phyloP scores from a whole-genome alignment of 2,888 invertebrate species.

The Phorcus lineatus region DNA sequence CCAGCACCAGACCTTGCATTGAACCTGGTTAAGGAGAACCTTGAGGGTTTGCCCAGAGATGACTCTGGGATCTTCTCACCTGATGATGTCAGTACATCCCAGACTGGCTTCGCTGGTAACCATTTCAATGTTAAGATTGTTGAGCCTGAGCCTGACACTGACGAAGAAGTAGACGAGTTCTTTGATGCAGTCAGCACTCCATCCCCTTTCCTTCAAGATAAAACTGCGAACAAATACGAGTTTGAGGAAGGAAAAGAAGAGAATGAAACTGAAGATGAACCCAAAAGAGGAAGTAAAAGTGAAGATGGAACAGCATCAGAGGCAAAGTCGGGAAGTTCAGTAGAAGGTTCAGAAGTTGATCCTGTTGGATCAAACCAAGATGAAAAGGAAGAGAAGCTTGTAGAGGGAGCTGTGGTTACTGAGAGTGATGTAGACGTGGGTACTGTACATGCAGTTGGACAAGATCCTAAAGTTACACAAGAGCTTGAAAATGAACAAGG shows the following conservation, averaged over 20 bases:
- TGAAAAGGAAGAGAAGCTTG: neutral
- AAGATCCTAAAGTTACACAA: neutral
- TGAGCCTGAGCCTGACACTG: neutral
- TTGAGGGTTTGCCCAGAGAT: neutral
- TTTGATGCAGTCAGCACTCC: constrained; percentile 40
- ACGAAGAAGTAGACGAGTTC: constrained; percentile 36
- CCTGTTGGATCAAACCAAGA: neutral
- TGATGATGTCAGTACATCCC: neutral
- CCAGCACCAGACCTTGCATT: neutral
- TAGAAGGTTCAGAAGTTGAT: neutral
- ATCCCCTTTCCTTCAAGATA: neutral
- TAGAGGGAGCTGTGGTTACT: neutral
- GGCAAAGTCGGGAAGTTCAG: neutral
- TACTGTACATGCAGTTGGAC: neutral
- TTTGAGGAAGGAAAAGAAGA: neutral
- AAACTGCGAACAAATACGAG: neutral
- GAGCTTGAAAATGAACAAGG: too few relatives aligned
- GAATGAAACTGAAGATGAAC: neutral
- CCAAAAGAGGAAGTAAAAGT: neutral
- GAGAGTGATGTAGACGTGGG: neutral
- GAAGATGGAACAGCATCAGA: neutral
- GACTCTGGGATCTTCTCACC: constrained; percentile 25
- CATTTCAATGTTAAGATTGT: neutral
- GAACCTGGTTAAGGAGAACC: neutral
- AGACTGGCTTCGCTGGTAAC: neutral